Evolutionary conservation across 2,113 vertebrate genomes (phyloP).

Genomic region (Phocoena sinus): DNA sequence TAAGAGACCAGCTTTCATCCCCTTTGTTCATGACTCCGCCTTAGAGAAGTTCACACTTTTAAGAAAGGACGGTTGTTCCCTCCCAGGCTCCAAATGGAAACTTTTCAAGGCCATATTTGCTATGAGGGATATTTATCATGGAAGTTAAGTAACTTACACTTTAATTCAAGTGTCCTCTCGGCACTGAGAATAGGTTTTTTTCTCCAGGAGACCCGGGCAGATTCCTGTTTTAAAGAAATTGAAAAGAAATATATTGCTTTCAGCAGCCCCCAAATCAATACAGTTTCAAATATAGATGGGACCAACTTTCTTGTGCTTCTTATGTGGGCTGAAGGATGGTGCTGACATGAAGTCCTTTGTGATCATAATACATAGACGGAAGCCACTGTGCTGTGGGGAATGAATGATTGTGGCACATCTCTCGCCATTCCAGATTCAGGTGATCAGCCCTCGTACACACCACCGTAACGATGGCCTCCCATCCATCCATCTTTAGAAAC

Average conservation of each 20-base stretch:
- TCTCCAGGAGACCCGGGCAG: slow-evolving; percentile 22
- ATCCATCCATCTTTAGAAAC: neutral
- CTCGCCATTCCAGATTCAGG: neutral
- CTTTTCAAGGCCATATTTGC: slow-evolving; percentile 49
- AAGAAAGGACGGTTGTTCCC: slow-evolving; percentile 30
- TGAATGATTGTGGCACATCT: neutral
- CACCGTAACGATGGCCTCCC: neutral
- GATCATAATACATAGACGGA: neutral
- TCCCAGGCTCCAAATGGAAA: slow-evolving; percentile 30
- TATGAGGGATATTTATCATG: slow-evolving; percentile 39
- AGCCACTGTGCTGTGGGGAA: neutral
- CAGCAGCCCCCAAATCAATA: slow-evolving; percentile 61
- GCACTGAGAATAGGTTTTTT: slow-evolving; percentile 53
- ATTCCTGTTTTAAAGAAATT: slow-evolving; percentile 56
- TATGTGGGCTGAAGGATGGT: slow-evolving; percentile 34
- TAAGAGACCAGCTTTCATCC: neutral
- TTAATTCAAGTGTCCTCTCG: slow-evolving; percentile 57
- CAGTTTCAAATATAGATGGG: slow-evolving; percentile 32
- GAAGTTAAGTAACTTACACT: slow-evolving; percentile 59
- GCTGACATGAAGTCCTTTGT: slow-evolving; percentile 39
- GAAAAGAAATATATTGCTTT: slow-evolving; percentile 65
- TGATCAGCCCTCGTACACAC: neutral
- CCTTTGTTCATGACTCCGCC: slow-evolving; percentile 10
- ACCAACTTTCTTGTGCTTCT: slow-evolving; percentile 34
- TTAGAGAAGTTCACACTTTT: slow-evolving; percentile 25